Evolutionary conservation across 2,888 invertebrate genomes (phyloP).

Genomic region (Volucella zonaria): DNA sequence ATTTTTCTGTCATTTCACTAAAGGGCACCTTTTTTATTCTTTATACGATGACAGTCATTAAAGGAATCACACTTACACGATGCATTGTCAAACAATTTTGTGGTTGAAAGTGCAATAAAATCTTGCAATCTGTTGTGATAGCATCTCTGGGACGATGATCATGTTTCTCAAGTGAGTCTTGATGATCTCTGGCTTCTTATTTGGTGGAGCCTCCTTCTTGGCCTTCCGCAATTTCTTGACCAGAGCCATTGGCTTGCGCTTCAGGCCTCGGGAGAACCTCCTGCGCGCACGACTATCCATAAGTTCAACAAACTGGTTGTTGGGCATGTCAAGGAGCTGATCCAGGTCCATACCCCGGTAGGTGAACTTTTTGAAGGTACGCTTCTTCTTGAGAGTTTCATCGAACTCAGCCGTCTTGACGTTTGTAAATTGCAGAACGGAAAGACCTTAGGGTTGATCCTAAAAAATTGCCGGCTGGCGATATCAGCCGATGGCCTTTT

Average conservation of each 20-base stretch:
- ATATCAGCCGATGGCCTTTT: no score
- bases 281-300: slow-evolving; percentile 96
- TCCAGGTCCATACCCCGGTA: slow-evolving; percentile 99
- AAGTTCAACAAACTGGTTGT: slow-evolving; percentile 97
- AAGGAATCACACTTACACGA: no score
- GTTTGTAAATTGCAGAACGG: slow-evolving; percentile 84
- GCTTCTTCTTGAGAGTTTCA: slow-evolving; percentile 97
- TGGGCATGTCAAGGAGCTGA: slow-evolving; percentile 98
- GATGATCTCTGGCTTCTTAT: slow-evolving; percentile 99
- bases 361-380: slow-evolving; percentile 99
- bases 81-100: no score
- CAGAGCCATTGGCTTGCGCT: slow-evolving; percentile 96
- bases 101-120: no score
- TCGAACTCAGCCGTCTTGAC: slow-evolving; percentile 88
- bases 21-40: no score
- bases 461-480: no score
- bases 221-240: slow-evolving; percentile 98
- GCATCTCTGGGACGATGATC: slow-evolving; percentile 99
- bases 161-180: slow-evolving; percentile 99
- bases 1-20: no score
- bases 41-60: no score
- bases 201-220: slow-evolving; percentile 96
- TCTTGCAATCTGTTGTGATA: no score
- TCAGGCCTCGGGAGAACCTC: slow-evolving; percentile 96
- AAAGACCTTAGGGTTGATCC: no score